Evolutionary conservation across 64 coral and sea anemone species (phyloP).

Genomic region (Stichodactyla helianthus): DNA sequence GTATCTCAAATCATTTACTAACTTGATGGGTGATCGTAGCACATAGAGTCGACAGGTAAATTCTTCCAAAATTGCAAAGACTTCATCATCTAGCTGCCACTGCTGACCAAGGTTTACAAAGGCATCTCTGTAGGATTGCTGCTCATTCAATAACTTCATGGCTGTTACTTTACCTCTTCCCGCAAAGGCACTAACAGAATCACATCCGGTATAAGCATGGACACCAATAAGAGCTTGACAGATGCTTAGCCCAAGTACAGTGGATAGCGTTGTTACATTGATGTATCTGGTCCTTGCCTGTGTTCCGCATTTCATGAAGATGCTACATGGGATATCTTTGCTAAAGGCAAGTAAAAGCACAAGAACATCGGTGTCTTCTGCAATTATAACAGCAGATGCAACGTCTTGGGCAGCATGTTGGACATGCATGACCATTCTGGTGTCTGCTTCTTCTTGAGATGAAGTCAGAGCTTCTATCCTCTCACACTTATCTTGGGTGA

Average conservation of each 20-base stretch:
- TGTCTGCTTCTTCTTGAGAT: constrained; percentile 60
- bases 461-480: constrained; percentile 16
- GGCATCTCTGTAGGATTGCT: not conserved
- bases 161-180: constrained; percentile 43
- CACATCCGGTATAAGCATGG: constrained; percentile 35
- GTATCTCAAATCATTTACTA: constrained; percentile 41
- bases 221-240: constrained; percentile 29
- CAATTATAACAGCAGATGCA: constrained; percentile 38
- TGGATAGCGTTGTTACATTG: constrained; percentile 30
- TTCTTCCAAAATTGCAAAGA: no score
- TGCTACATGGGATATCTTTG: constrained; percentile 31
- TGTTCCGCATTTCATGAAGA: constrained; percentile 42
- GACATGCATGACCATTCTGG: constrained; percentile 37
- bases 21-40: no score
- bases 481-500: constrained; percentile 23
- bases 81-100: no score
- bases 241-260: constrained; percentile 18
- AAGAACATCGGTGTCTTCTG: constrained; percentile 53
- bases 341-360: constrained; percentile 47
- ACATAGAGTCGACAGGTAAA: no score
- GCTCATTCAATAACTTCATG: not conserved
- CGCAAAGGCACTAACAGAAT: constrained; percentile 37
- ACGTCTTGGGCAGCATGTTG: constrained; percentile 46
- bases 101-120: no score
- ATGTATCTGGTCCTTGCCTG: constrained; percentile 32